phyloP scores from a whole-genome alignment of 2,888 invertebrate genomes.

The Charanyca ferruginea region DNA sequence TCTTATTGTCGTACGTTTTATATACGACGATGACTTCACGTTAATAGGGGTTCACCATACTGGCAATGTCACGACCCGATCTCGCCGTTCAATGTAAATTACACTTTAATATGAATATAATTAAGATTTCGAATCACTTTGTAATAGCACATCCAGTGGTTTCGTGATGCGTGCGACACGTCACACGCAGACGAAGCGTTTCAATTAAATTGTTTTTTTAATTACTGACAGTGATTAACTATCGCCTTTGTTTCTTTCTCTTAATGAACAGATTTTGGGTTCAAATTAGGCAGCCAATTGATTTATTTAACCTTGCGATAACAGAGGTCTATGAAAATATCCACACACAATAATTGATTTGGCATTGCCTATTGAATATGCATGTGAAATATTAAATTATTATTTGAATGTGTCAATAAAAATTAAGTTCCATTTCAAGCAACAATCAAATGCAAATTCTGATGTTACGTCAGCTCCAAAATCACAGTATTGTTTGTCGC shows the following conservation, averaged over 20 bases:
- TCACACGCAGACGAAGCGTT: slow-evolving; percentile 20
- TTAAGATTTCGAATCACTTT: slow-evolving; percentile 47
- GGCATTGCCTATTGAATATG: slow-evolving; percentile 41
- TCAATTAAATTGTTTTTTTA: slow-evolving; percentile 37
- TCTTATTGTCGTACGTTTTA: slow-evolving; percentile 74
- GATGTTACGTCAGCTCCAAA: slow-evolving; percentile 76
- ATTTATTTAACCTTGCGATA: slow-evolving; percentile 45
- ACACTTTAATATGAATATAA: slow-evolving; percentile 42
- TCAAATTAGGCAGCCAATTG: slow-evolving; percentile 24
- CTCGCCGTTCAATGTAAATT: slow-evolving; percentile 60
- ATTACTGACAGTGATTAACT: slow-evolving; percentile 24
- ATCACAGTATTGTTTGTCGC: slow-evolving; percentile 86
- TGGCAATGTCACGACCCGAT: slow-evolving; percentile 78
- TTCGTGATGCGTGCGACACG: slow-evolving; percentile 34
- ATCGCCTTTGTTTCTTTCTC: slow-evolving; percentile 26
- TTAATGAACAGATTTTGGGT: slow-evolving; percentile 20
- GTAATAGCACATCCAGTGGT: slow-evolving; percentile 7
- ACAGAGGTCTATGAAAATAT: slow-evolving; percentile 22
- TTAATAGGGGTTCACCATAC: slow-evolving; percentile 75
- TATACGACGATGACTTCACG: slow-evolving; percentile 83
- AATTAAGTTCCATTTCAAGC: slow-evolving; percentile 68
- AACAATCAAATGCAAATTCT: slow-evolving; percentile 72
- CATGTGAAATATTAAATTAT: slow-evolving; percentile 47
- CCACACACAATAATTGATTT: slow-evolving; percentile 39
- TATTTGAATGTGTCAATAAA: slow-evolving; percentile 59